These are phyloP conservation scores for Mesaphorura yosii DNA, from an alignment of 1,140 invertebrate species.

Conservation along the genomic window DNA sequence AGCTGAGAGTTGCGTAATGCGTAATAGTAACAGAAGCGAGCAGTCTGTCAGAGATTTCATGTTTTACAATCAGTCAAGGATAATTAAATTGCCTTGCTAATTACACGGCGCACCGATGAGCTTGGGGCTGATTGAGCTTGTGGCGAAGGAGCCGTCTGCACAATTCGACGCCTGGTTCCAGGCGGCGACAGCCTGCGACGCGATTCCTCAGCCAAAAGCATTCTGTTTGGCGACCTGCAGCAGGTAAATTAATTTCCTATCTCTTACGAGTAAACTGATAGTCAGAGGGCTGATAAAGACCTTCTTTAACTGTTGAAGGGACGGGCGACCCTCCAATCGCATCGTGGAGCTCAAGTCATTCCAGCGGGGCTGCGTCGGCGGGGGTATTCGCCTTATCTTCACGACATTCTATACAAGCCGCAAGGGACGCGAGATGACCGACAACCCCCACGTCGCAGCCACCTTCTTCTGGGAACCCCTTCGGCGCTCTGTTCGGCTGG, in stretches of 20 bases:
- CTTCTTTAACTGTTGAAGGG: constrained; percentile 31
- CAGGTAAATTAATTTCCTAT: constrained; percentile 57
- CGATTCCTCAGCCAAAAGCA: constrained; percentile 75
- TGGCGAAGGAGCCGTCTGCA: constrained; percentile 65
- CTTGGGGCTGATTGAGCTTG: no score
- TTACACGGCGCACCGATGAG: no score
- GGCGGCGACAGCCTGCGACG: constrained; percentile 51
- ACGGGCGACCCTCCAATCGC: constrained; percentile 62
- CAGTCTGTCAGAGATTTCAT: no score
- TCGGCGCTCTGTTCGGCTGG: constrained; percentile 70
- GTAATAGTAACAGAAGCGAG: no score
- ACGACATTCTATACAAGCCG: constrained; percentile 72
- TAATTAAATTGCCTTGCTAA: no score
- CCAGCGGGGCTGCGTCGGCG: constrained; percentile 58
- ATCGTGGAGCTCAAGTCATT: constrained; percentile 66
- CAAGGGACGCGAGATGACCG: constrained; percentile 62
- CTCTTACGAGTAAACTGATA: no score
- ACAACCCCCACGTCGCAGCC: constrained; percentile 73
- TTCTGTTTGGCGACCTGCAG: constrained; percentile 77
- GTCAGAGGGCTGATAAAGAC: no score
- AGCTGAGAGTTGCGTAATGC: no score
- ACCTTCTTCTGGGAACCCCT: constrained; percentile 42
- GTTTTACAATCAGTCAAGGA: no score
- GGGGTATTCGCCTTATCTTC: no score
- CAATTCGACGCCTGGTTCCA: constrained; percentile 81